Evolutionary conservation across 2,888 invertebrate species (phyloP).

Genomic region (Crocallis elinguaria): DNA sequence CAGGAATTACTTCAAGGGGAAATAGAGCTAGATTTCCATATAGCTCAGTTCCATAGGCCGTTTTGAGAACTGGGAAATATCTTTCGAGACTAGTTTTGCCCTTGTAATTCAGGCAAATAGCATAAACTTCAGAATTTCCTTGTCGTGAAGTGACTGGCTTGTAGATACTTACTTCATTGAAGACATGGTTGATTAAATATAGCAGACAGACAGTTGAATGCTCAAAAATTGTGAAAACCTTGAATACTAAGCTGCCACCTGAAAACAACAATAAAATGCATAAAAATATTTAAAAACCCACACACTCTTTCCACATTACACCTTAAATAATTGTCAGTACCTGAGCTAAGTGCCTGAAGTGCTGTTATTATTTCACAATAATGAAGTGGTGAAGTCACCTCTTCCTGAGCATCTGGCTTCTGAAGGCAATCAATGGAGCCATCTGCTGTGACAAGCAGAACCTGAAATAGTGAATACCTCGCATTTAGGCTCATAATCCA

Average conservation of each 20-base stretch:
- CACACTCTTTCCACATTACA: too few species aligned
- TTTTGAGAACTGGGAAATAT: constrained; percentile 72
- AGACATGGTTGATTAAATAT: constrained; percentile 91
- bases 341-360: constrained; percentile 87
- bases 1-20: constrained; percentile 83
- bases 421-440: constrained; percentile 96
- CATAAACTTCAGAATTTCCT: constrained; percentile 97
- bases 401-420: constrained; percentile 95
- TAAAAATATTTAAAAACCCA: too few species aligned
- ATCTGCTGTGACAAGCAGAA: constrained; percentile 93
- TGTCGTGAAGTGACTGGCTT: constrained; percentile 97
- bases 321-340: constrained; percentile 61
- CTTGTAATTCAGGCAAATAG: constrained; percentile 88
- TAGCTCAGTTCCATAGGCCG: constrained; percentile 72
- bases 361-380: constrained; percentile 93
- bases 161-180: constrained; percentile 89
- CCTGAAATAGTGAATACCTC: too few species aligned
- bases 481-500: too few species aligned
- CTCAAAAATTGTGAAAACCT: constrained; percentile 96
- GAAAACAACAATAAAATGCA: too few species aligned
- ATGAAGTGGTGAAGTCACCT: constrained; percentile 90
- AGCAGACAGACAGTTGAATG: constrained; percentile 91
- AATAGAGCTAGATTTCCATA: constrained; percentile 83
- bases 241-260: constrained; percentile 93
- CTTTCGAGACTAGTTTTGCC: constrained; percentile 69